Conservation (phyloP, 1,140 invertebrate species). For the Camponotus vicinus region DNA sequence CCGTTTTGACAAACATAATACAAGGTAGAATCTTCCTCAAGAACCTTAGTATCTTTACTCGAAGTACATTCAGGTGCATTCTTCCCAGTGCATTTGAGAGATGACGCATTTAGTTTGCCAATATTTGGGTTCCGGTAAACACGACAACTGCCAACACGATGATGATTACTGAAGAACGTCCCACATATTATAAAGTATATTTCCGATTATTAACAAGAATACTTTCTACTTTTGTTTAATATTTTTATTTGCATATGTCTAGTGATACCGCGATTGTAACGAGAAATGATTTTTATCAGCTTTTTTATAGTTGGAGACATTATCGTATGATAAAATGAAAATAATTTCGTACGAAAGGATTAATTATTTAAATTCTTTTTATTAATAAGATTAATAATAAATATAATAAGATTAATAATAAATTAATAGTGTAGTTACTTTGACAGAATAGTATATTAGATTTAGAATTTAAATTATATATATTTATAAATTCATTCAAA, state of each 20-base stretch:
- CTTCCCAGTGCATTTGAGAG: constrained; percentile 65
- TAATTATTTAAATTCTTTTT: not conserved
- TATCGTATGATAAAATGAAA: not conserved
- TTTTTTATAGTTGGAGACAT: not conserved
- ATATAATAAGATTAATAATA: too few species aligned
- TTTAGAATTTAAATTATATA: too few species aligned
- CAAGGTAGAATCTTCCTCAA: constrained; percentile 67
- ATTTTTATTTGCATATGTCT: constrained; percentile 1
- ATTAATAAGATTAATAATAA: too few species aligned
- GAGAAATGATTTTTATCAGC: constrained; percentile 27
- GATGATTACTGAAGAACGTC: not conserved
- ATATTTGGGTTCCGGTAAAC: not conserved
- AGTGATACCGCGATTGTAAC: not conserved
- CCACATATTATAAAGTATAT: not conserved
- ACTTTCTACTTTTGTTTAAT: not conserved
- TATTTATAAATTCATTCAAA: too few species aligned
- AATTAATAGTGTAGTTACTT: too few species aligned
- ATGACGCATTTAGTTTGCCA: not conserved
- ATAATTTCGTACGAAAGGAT: not conserved
- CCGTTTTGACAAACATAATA: constrained; percentile 79
- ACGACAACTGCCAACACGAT: not conserved
- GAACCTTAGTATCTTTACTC: accelerated
- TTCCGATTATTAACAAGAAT: not conserved
- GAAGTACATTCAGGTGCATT: not conserved
- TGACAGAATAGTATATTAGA: too few species aligned